A percentile compares a stretch with the other conserved stretches of the same genome.
Conservation (phyloP, 2,797 vertebrate genomes). For the Hapalemur alaotrensis region DNA sequence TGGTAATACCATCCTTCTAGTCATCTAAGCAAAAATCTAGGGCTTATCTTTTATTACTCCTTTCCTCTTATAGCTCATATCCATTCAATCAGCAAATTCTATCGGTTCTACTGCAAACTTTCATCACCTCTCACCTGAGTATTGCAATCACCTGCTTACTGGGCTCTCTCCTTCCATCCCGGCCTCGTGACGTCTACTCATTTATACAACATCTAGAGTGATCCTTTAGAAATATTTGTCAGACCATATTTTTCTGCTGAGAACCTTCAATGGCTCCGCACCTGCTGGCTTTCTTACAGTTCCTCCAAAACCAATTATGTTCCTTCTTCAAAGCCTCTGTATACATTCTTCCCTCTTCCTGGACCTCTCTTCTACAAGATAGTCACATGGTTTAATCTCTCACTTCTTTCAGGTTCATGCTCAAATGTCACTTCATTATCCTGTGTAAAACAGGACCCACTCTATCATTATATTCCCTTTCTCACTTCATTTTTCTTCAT, state of each 20-base stretch:
- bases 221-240: not conserved
- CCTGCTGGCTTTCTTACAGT: not conserved
- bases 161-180: not conserved
- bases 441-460: not conserved
- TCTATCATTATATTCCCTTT: not conserved
- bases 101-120: not conserved
- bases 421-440: not conserved
- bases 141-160: not conserved
- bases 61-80: not conserved
- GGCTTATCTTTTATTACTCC: not conserved
- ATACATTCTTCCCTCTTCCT: not conserved
- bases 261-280: not conserved
- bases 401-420: not conserved
- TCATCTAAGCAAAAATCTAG: not conserved
- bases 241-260: not conserved
- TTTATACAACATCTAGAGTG: not conserved
- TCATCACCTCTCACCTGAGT: not conserved
- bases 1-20: not conserved
- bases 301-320: not conserved
- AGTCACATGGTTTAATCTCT: not conserved
- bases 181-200: not conserved
- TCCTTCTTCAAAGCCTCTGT: not conserved
- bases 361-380: not conserved
- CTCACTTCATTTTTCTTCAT: not conserved
- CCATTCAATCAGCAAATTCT: not conserved